phyloP scores from a whole-genome alignment of 2,113 vertebrate species.

The Elephantulus edwardii region DNA sequence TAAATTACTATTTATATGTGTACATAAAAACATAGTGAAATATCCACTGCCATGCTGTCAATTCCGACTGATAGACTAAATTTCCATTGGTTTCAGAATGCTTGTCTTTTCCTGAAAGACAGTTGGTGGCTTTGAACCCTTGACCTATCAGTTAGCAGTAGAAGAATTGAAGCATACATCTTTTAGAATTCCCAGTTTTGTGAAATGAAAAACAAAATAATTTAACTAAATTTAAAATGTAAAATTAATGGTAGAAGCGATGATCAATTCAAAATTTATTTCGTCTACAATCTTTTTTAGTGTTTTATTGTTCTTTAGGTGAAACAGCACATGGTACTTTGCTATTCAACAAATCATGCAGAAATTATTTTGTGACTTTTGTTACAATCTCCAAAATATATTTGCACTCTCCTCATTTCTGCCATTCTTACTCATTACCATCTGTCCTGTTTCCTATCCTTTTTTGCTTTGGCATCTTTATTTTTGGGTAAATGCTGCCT shows the following conservation, averaged over 20 bases:
- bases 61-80: too few species aligned
- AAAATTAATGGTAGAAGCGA: not conserved
- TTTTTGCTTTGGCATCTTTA: not conserved
- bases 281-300: not conserved
- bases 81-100: too few species aligned
- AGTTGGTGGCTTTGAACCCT: too few species aligned
- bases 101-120: too few species aligned
- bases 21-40: not conserved
- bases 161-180: too few species aligned
- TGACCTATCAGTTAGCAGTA: too few species aligned
- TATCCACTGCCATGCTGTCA: too few species aligned
- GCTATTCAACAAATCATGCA: not conserved
- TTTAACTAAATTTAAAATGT: not conserved
- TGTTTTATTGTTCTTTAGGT: not conserved
- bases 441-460: not conserved
- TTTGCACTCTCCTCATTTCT: not conserved
- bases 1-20: not conserved
- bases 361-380: not conserved
- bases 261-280: accelerated
- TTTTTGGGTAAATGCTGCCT: not conserved
- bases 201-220: not conserved
- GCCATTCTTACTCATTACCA: not conserved
- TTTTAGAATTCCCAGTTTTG: too few species aligned
- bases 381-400: not conserved
- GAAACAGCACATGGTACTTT: not conserved